phyloP scores from a whole-genome alignment of 2,113 vertebrate species.

The Tachysurus fulvidraco region DNA sequence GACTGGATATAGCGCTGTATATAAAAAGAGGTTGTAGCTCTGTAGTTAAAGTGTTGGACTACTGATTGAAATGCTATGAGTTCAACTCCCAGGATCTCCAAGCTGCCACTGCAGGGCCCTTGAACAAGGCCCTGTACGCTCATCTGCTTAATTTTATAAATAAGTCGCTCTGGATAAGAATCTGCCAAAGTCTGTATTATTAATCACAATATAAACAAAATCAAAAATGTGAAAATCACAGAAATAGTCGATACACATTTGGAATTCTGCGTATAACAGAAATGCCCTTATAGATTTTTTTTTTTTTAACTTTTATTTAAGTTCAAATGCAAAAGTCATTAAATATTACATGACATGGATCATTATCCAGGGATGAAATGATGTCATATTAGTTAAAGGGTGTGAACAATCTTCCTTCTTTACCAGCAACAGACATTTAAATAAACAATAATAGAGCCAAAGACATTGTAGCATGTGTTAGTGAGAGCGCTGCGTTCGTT shows the following conservation, averaged over 20 bases:
- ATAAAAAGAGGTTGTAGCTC: too few species aligned
- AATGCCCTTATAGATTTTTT: background rate
- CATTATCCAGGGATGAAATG: background rate
- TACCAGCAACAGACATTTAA: background rate
- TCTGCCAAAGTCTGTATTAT: background rate
- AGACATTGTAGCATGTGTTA: background rate
- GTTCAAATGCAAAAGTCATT: slow-evolving; percentile 21
- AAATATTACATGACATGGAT: slow-evolving; percentile 7
- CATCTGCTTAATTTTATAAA: too few species aligned
- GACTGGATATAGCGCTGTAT: too few species aligned
- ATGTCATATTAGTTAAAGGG: slow-evolving; percentile 10
- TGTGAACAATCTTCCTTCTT: background rate
- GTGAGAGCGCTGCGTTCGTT: background rate
- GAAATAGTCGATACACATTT: background rate
- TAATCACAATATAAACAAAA: background rate
- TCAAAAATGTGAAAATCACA: background rate
- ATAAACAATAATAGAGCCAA: background rate
- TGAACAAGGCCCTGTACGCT: too few species aligned
- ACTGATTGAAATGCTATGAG: too few species aligned
- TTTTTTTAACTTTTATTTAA: slow-evolving; percentile 27
- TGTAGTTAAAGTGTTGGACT: too few species aligned
- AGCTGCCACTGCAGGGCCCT: too few species aligned
- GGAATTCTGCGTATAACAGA: background rate
- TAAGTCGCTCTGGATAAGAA: too few species aligned
- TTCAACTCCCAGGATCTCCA: too few species aligned